Evolutionary conservation across 2,113 vertebrate species (phyloP).

Genomic region (Alaudala cheleensis): DNA sequence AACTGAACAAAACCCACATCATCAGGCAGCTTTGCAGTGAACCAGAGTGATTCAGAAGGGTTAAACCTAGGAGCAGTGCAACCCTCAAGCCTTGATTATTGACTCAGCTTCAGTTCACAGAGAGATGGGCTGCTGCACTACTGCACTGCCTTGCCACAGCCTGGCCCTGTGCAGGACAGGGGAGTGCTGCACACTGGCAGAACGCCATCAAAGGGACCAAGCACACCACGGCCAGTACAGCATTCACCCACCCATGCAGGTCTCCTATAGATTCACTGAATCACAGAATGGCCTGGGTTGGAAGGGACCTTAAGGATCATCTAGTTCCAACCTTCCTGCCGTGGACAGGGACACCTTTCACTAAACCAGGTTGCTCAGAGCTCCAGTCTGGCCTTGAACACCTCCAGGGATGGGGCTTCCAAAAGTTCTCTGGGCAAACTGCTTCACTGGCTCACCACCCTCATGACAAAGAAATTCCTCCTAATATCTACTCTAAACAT

Average conservation of each 20-base stretch:
- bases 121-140: background rate
- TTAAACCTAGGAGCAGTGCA: background rate
- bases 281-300: background rate
- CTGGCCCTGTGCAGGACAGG: rapidly evolving
- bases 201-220: background rate
- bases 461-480: background rate
- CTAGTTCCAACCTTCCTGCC: background rate
- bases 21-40: background rate
- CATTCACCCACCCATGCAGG: background rate
- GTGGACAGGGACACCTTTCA: background rate
- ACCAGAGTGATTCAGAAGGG: background rate
- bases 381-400: background rate
- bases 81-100: background rate
- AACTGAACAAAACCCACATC: background rate
- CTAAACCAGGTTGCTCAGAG: background rate
- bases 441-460: background rate
- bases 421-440: background rate
- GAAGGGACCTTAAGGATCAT: background rate
- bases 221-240: background rate
- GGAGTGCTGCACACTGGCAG: background rate
- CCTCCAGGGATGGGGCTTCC: background rate
- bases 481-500: background rate
- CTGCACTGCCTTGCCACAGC: background rate
- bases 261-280: background rate
- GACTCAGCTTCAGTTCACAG: background rate